Percentiles rank a stretch among this genome's conserved stretches.
These are phyloP conservation scores for Bujurquina vittata DNA, from an alignment of 2,113 vertebrate genomes.

Conservation along the genomic window DNA sequence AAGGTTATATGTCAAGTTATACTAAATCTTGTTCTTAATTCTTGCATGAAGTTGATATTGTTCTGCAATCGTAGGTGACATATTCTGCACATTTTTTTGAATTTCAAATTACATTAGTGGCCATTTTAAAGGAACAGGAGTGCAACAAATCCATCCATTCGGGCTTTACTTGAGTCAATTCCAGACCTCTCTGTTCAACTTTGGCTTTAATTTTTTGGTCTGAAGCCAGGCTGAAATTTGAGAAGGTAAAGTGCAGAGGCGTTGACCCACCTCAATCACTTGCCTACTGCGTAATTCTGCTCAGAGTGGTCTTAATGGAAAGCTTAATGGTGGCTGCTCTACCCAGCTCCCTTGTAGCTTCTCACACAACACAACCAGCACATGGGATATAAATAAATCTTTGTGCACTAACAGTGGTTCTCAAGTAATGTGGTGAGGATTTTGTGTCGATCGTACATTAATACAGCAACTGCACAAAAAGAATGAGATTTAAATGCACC, in stretches of 20 bases:
- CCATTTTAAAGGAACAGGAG: background rate
- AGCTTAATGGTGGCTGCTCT: slow-evolving; percentile 3
- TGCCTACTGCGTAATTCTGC: slow-evolving; percentile 10
- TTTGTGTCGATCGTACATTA: background rate
- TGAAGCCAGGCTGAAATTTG: slow-evolving; percentile 11
- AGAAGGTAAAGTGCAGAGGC: slow-evolving; percentile 28
- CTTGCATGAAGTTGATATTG: background rate
- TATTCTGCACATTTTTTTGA: background rate
- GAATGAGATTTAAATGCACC: background rate
- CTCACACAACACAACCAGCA: background rate
- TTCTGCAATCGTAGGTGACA: background rate
- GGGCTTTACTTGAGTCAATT: background rate
- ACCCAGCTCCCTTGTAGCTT: background rate
- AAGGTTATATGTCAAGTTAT: slow-evolving; percentile 45
- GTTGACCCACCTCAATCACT: background rate
- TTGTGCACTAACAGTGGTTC: background rate
- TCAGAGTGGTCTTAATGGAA: slow-evolving; percentile 49
- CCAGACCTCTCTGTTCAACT: background rate
- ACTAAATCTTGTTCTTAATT: background rate
- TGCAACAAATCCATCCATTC: background rate
- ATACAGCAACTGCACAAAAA: background rate
- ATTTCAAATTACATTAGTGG: background rate
- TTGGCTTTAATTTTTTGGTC: background rate
- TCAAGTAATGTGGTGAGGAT: background rate
- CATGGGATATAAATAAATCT: background rate